Conservation (phyloP, 2,113 vertebrate genomes). For the Mus spicilegus region DNA sequence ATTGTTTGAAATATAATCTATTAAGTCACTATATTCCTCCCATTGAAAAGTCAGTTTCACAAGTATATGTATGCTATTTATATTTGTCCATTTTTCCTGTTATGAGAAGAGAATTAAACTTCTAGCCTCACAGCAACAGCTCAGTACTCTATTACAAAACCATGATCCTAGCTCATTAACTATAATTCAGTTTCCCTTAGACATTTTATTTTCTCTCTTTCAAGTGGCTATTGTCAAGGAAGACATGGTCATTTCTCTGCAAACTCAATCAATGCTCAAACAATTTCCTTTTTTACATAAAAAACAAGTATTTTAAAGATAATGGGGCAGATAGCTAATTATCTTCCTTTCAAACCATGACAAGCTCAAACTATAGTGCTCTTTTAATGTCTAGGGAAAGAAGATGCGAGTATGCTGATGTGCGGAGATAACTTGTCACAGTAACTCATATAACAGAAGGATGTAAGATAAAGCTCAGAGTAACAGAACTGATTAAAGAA, state of each 20-base stretch:
- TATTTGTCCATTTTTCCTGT: background rate
- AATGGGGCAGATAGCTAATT: conserved; percentile 3
- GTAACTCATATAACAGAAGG: background rate
- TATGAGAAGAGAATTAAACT: background rate
- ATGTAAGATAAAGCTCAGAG: background rate
- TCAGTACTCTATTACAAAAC: background rate
- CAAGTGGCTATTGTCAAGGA: background rate
- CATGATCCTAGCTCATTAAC: background rate
- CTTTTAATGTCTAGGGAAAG: background rate
- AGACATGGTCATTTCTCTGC: background rate
- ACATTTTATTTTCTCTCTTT: conserved; percentile 6
- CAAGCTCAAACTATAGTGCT: background rate
- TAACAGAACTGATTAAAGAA: background rate
- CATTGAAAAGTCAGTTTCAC: background rate
- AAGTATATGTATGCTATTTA: background rate
- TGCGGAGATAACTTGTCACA: background rate
- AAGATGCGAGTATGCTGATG: background rate
- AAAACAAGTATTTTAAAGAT: conserved; percentile 19
- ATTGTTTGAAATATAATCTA: conserved; percentile 9
- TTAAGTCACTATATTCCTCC: background rate
- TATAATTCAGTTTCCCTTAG: background rate
- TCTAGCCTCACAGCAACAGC: background rate
- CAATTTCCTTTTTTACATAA: background rate
- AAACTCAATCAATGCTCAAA: background rate
- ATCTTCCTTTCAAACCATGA: conserved; percentile 25